These are phyloP conservation scores for Loripinus fragilis DNA, from an alignment of 2,888 invertebrate species.

Conservation along the genomic window DNA sequence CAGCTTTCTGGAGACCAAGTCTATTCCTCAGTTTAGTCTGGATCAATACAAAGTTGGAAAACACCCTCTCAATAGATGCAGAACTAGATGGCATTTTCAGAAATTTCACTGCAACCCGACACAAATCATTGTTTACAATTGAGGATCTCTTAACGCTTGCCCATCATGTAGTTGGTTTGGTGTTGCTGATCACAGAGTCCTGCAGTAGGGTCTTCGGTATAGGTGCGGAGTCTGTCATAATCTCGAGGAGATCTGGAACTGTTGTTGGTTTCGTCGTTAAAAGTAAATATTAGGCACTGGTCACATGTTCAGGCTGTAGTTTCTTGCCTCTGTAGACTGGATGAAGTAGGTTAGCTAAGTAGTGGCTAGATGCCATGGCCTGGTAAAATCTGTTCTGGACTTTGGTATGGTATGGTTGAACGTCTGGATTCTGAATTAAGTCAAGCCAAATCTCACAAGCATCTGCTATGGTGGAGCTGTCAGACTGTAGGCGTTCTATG, in stretches of 20 bases:
- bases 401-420: conserved; percentile 18
- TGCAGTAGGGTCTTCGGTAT: conserved; percentile 28
- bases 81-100: conserved; percentile 43
- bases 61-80: conserved; percentile 37
- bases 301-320: conserved; percentile 28
- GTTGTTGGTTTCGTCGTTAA: conserved; percentile 3
- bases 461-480: conserved; percentile 35
- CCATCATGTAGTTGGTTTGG: conserved; percentile 43
- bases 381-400: conserved; percentile 31
- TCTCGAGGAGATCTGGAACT: conserved; percentile 36
- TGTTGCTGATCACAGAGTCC: conserved; percentile 36
- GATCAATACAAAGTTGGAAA: conserved; percentile 44
- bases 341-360: conserved; percentile 47
- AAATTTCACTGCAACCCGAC: conserved; percentile 30
- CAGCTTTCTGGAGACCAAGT: conserved; percentile 35
- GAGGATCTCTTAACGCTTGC: conserved; percentile 11
- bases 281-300: conserved; percentile 31
- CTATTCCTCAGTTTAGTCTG: conserved; percentile 48
- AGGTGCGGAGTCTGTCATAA: conserved; percentile 27
- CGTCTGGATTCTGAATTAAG: conserved; percentile 5
- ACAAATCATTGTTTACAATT: conserved; percentile 20
- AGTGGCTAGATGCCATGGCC: conserved; percentile 42
- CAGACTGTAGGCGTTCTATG: conserved; percentile 29
- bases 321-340: conserved; percentile 48
- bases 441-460: conserved; percentile 40